Base-by-base conservation (phyloP, 2,888 invertebrate species). In the Disparrhopalites patrizii region DNA sequence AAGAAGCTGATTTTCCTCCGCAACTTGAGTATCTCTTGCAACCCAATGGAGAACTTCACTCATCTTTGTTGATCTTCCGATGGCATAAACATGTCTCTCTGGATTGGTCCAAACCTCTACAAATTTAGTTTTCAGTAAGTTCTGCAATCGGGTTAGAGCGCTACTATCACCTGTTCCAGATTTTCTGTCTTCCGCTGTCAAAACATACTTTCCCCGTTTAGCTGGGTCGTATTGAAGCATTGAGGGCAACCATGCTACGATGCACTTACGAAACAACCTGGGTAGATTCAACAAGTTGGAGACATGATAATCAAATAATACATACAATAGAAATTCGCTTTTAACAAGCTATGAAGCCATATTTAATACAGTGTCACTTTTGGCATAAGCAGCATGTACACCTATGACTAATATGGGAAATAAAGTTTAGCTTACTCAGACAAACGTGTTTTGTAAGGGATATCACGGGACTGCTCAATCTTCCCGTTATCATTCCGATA, bases 381-480 rank as follows among this genome's bases (percentile, higher is more conserved):
- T n/a, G n/a, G n/a, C n/a, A n/a, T n/a, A n/a, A n/a, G n/a, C n/a
- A n/a, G n/a, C n/a, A n/a, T n/a, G n/a, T n/a, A n/a, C n/a, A n/a
- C n/a, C n/a, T n/a, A n/a, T n/a, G n/a, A n/a, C n/a, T n/a, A n/a
- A n/a, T n/a, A n/a, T n/a, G n/a, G n/a, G n/a, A n/a, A n/a, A n/a
- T n/a, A n/a, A n/a, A n/a, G n/a, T n/a, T n/a, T n/a, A n/a, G 50
- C 67, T 66, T 69, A 74, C 72, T 72, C 70, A 1, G 75, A 68
- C 13, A 71, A 66, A 52, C 72, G 71, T 8, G 72, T 72, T 28
- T 70, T 66, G 57, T 68, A 75, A 1, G 71, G 73, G 13, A 75
- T 72, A 36, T 66, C 65, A 52, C 64, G 68, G 18, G 71, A 71
- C 36, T 67, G 68, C 25, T 70, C 68, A 10, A 71, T 67, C 31